A percentile compares a stretch with the other conserved stretches of the same genome.
Conservation (phyloP, 1,140 invertebrate species). For the Brevipalpus yothersi region DNA sequence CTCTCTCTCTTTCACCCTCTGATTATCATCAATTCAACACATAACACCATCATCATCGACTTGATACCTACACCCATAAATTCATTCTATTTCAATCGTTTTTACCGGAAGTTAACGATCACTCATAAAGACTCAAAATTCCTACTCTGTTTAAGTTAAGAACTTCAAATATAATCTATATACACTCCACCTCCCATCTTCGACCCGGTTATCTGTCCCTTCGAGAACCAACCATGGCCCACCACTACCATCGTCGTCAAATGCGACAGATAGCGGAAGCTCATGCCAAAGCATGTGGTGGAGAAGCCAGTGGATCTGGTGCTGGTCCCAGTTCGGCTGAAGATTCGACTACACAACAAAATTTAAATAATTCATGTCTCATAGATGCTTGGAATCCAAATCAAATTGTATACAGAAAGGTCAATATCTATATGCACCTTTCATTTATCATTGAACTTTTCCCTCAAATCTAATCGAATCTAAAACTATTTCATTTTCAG, state of each 20-base stretch:
- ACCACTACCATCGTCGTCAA: slow-evolving; percentile 7
- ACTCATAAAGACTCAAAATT: too few relatives aligned
- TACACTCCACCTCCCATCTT: too few relatives aligned
- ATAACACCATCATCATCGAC: too few relatives aligned
- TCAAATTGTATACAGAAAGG: slow-evolving; percentile 34
- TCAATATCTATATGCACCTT: slow-evolving; percentile 14
- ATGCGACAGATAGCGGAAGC: slow-evolving; percentile 9
- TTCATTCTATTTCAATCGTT: too few relatives aligned
- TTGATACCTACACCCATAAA: too few relatives aligned
- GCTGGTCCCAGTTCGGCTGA: not conserved
- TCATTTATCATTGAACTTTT: not conserved
- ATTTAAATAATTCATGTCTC: not conserved
- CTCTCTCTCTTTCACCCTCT: too few relatives aligned
- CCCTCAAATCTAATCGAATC: not conserved
- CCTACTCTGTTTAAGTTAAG: too few relatives aligned
- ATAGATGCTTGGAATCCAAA: slow-evolving; percentile 21
- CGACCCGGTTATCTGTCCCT: too few relatives aligned
- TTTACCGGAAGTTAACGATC: too few relatives aligned
- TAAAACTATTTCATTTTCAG: slow-evolving; percentile 24
- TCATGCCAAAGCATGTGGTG: slow-evolving; percentile 5
- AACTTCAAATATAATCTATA: too few relatives aligned
- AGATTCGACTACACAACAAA: slow-evolving; percentile 5
- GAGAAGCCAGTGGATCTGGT: not conserved
- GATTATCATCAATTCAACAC: too few relatives aligned
- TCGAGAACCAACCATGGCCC: slow-evolving; percentile 2